A percentile compares a stretch with the other conserved stretches of the same genome.
Conservation (phyloP, 2,888 invertebrate species). For the Apamea epomidion region DNA sequence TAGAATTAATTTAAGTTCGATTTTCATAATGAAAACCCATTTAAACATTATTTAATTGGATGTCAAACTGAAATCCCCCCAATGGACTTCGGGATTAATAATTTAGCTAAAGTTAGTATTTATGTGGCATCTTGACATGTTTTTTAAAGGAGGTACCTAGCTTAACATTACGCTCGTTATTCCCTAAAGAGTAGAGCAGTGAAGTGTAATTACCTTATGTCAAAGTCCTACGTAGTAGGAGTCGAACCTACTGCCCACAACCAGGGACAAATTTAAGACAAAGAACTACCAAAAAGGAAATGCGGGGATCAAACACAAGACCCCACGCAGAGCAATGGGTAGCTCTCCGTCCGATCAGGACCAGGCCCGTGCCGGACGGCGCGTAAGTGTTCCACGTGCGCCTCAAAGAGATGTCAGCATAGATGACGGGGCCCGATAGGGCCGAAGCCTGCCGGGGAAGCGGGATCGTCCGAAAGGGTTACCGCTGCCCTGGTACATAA, state of each 20-base stretch:
- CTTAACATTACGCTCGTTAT: background rate
- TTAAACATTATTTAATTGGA: slow-evolving; percentile 25
- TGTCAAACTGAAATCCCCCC: slow-evolving; percentile 33
- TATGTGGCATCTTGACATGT: slow-evolving; percentile 19
- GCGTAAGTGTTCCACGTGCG: no score
- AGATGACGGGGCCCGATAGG: no score
- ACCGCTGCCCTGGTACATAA: no score
- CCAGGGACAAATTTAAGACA: background rate
- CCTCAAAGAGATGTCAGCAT: no score
- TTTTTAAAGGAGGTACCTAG: background rate
- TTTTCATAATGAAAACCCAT: slow-evolving; percentile 18
- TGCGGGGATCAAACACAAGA: no score
- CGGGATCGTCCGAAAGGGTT: no score
- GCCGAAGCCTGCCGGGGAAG: no score
- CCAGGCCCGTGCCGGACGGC: no score
- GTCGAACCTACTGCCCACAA: background rate
- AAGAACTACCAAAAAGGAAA: no score
- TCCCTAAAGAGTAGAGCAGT: background rate
- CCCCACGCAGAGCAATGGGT: no score
- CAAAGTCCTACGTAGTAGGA: background rate
- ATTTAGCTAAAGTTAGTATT: slow-evolving; percentile 17
- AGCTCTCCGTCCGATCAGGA: no score
- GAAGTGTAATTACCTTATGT: no score
- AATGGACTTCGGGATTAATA: slow-evolving; percentile 12
- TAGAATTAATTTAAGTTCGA: background rate